Percentiles rank a stretch among this genome's conserved stretches.
Conservation (phyloP, 2,888 invertebrate species). For the Tenthredo scrophulariae region DNA sequence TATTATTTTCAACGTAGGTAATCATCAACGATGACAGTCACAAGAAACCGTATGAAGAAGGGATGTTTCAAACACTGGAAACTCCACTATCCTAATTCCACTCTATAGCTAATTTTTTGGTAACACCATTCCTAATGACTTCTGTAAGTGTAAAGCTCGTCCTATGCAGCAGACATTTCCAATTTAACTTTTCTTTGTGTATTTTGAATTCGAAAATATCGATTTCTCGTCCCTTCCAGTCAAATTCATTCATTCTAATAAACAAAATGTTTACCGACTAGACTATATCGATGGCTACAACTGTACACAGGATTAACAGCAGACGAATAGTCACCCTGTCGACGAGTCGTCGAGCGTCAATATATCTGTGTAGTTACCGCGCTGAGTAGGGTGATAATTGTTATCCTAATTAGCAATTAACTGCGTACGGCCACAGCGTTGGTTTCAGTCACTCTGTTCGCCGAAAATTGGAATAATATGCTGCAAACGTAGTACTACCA, state of each 20-base stretch:
- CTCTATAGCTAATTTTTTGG: neutral
- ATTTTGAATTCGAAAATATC: neutral
- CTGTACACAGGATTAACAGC: neutral
- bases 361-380: neutral
- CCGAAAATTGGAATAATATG: neutral
- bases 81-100: neutral
- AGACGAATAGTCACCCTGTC: constrained; percentile 3
- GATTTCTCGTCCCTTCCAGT: neutral
- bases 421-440: constrained; percentile 11
- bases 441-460: neutral
- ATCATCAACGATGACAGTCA: neutral
- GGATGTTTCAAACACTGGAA: neutral
- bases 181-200: neutral
- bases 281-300: neutral
- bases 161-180: neutral
- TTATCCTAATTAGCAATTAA: constrained; percentile 35
- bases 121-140: too few species aligned
- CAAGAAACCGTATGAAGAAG: neutral
- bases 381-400: constrained; percentile 33
- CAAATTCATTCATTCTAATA: neutral
- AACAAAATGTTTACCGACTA: neutral
- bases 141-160: neutral
- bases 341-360: constrained; percentile 12
- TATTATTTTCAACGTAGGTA: neutral
- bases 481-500: neutral